Evolutionary conservation across 2,888 invertebrate species (phyloP).

Genomic region (Thymelicus sylvestris): DNA sequence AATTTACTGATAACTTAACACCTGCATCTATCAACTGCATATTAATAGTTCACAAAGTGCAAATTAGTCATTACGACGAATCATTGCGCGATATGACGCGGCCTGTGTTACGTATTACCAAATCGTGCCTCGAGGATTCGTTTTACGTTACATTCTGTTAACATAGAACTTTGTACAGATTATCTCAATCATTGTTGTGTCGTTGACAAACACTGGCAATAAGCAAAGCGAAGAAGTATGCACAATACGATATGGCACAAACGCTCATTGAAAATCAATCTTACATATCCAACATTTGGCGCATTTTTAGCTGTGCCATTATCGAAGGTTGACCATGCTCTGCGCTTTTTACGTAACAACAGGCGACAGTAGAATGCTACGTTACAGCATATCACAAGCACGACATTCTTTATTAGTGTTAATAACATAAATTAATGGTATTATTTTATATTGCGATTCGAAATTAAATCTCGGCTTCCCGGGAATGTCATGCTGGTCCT

Average conservation of each 20-base stretch:
- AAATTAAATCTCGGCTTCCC: conserved; percentile 71
- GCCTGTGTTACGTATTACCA: not conserved
- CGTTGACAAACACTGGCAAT: conserved; percentile 13
- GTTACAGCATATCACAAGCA: no score
- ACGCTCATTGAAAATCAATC: not conserved
- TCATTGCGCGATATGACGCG: not conserved
- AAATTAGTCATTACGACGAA: not conserved
- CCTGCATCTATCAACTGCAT: no score
- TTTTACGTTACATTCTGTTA: not conserved
- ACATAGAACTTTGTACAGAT: no score
- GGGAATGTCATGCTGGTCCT: conserved; percentile 46
- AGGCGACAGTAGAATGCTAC: not conserved
- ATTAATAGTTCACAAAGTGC: not conserved
- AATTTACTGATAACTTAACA: no score
- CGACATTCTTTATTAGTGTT: not conserved
- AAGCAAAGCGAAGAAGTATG: conserved; percentile 1
- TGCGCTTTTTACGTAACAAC: not conserved
- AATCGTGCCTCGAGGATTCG: not conserved
- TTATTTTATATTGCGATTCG: not conserved
- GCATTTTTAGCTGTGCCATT: not conserved
- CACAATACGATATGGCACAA: not conserved
- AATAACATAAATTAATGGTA: not conserved
- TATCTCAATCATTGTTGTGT: not conserved
- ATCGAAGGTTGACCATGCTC: not conserved
- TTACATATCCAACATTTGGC: not conserved